phyloP scores from a whole-genome alignment of 2,797 vertebrate genomes.

The Eurystomus glaucurus region DNA sequence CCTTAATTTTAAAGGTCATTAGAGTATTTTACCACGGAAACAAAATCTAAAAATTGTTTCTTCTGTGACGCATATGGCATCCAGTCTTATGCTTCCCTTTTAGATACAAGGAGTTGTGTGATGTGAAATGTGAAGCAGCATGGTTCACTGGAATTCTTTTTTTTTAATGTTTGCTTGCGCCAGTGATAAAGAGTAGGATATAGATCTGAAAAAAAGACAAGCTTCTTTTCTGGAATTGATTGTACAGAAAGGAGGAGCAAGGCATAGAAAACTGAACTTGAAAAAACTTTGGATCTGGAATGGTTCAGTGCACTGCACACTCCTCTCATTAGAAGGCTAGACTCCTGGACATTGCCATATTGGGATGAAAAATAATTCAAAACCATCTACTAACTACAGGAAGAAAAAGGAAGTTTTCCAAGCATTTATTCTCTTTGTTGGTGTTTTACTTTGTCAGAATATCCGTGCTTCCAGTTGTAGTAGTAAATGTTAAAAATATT shows the following conservation, averaged over 20 bases:
- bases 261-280: background rate
- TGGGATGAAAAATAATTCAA: background rate
- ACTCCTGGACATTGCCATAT: background rate
- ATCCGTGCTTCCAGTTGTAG: background rate
- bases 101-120: background rate
- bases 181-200: background rate
- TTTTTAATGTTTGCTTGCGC: background rate
- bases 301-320: background rate
- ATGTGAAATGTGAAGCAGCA: background rate
- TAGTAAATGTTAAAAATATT: conserved; percentile 34
- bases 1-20: background rate
- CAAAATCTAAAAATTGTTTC: background rate
- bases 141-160: background rate
- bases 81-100: background rate
- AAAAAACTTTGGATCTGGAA: background rate
- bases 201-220: background rate
- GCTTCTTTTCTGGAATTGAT: background rate
- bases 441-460: background rate
- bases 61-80: background rate
- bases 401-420: background rate
- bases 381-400: background rate
- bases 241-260: background rate
- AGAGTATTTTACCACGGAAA: background rate
- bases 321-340: background rate
- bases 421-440: background rate